These are phyloP conservation scores for Hycleus phaleratus DNA, from an alignment of 1,140 invertebrate genomes.

Conservation along the genomic window DNA sequence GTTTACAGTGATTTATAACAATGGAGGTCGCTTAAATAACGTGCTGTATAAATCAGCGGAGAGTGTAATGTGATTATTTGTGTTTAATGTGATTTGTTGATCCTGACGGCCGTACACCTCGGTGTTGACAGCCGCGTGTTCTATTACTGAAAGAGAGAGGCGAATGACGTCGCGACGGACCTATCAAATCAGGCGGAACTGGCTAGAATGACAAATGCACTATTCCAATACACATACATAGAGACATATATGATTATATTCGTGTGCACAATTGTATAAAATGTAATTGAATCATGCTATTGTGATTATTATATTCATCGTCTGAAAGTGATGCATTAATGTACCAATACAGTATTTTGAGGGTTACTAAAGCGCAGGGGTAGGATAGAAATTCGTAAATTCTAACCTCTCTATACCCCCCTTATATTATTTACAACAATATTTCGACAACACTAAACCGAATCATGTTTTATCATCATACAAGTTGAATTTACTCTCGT, in stretches of 20 bases:
- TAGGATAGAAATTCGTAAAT: no score
- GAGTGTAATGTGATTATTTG: slow-evolving; percentile 42
- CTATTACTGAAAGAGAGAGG: slow-evolving; percentile 4
- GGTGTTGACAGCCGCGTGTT: slow-evolving; percentile 32
- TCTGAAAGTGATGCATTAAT: slow-evolving; percentile 36
- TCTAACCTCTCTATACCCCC: no score
- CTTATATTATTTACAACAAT: no score
- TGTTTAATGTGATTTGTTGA: slow-evolving; percentile 42
- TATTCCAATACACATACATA: slow-evolving; percentile 14
- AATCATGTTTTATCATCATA: no score
- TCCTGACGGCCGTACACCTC: slow-evolving; percentile 37
- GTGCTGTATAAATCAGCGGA: slow-evolving; percentile 39
- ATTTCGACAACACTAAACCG: no score
- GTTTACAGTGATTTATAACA: slow-evolving; percentile 37
- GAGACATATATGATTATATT: slow-evolving; percentile 16
- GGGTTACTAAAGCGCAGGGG: not conserved
- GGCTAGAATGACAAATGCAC: slow-evolving; percentile 41
- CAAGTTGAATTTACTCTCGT: no score
- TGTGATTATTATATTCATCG: slow-evolving; percentile 35
- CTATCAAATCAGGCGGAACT: slow-evolving; percentile 41
- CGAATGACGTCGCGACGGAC: slow-evolving; percentile 23
- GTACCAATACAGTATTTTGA: slow-evolving; percentile 17
- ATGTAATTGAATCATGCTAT: slow-evolving; percentile 40
- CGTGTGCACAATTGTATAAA: slow-evolving; percentile 41
- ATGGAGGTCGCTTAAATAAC: slow-evolving; percentile 36